A percentile compares a stretch with the other conserved stretches of the same genome.
These are phyloP conservation scores for Sebastes baramenuke DNA, from an alignment of 2,797 vertebrate species.

Conservation along the genomic window DNA sequence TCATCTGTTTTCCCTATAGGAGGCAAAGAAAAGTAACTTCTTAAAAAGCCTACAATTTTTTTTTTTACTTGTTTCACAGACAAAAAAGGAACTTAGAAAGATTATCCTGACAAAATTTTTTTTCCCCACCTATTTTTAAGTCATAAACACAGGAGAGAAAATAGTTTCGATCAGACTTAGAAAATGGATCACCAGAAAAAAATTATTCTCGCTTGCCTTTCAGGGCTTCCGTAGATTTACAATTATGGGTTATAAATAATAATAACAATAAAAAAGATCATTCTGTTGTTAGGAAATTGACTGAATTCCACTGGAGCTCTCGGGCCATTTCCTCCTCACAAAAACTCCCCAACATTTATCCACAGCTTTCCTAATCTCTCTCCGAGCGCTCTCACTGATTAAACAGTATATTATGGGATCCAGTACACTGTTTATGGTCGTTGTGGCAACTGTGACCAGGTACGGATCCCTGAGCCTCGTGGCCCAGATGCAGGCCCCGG, in stretches of 20 bases:
- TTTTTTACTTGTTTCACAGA: no score
- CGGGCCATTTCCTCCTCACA: background rate
- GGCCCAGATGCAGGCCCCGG: constrained; percentile 21
- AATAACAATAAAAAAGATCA: background rate
- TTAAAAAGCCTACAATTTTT: no score
- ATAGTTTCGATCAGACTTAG: no score
- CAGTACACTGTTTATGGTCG: constrained; percentile 67
- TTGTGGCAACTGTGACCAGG: constrained; percentile 60
- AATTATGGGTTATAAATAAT: background rate
- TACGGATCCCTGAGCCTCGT: constrained; percentile 37
- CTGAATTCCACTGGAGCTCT: background rate
- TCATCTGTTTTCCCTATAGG: no score
- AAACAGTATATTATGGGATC: constrained; percentile 74
- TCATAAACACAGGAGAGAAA: no score
- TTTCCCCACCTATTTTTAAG: no score
- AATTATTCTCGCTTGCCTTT: no score
- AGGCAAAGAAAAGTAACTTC: no score
- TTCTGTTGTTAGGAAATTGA: background rate
- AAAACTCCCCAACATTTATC: background rate
- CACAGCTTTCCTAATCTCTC: constrained; percentile 39
- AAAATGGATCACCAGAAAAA: no score
- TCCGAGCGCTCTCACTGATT: constrained; percentile 52
- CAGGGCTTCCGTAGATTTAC: background rate
- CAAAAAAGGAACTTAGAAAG: no score
- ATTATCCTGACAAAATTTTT: no score